A percentile compares a stretch with the other conserved stretches of the same genome.
Evolutionary conservation across 2,113 vertebrate genomes (phyloP).

Genomic region (Mastomys coucha): DNA sequence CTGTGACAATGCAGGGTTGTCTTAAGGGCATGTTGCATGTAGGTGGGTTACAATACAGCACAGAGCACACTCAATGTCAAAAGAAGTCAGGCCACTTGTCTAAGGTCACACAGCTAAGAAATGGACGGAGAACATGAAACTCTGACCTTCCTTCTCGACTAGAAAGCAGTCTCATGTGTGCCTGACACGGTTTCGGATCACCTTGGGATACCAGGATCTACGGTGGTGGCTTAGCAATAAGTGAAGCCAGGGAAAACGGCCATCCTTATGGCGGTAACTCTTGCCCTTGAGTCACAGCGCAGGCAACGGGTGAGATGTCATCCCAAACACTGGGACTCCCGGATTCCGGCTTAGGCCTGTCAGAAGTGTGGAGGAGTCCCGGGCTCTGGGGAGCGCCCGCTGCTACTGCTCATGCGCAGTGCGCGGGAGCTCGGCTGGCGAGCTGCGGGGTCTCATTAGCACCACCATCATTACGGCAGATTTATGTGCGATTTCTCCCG

Average conservation of each 20-base stretch:
- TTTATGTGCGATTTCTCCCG: not conserved
- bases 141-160: not conserved
- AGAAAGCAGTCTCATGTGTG: not conserved
- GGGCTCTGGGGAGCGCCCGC: not conserved
- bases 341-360: not conserved
- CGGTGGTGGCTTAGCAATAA: not conserved
- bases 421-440: not conserved
- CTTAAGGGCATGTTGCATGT: not conserved
- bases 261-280: not conserved
- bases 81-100: constrained; percentile 25
- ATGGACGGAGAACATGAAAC: not conserved
- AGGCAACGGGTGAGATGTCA: not conserved
- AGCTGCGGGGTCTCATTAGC: constrained; percentile 49
- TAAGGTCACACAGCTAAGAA: constrained; percentile 32
- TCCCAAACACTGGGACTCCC: not conserved
- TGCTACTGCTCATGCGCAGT: not conserved
- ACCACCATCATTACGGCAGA: constrained; percentile 56
- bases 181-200: not conserved
- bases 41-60: not conserved
- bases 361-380: not conserved
- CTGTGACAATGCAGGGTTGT: not conserved
- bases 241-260: not conserved
- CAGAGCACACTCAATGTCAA: not conserved
- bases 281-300: not conserved
- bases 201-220: not conserved